Base-by-base conservation (phyloP, 92 coral and sea anemone species). In the Palythoa grandiflora region DNA sequence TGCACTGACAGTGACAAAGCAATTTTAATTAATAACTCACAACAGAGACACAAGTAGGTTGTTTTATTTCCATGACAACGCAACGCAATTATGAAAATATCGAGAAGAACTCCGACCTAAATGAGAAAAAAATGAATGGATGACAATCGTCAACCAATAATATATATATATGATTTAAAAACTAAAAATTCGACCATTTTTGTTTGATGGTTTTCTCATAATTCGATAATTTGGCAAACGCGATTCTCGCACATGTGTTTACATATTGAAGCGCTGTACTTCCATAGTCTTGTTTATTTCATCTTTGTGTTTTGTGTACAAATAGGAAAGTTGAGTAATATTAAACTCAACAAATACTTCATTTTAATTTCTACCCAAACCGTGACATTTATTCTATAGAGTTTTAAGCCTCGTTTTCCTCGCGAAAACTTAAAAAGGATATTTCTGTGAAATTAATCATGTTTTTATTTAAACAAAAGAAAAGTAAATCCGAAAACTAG, bases 41-140 rank as follows among this genome's bases (percentile, higher is more conserved):
- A 75, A 21, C 13, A 44, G 16, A 54, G 38, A 37, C 17, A 53
- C 68, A 8, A 10, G 11, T 12, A 12, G 51, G 21, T 55, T 78
- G 40, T 35, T 28, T 78, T 35, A 70, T 51, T 16, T 14, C 83
- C 51, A 51, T 78, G 48, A 48, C 83, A 78, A 78, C 83, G 53
- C 12, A 13, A 16, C 3, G 20, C 37, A 17, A 39, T 13, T 78
- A 11, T n/a, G 50, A 37, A 36, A 57, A 57, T 14, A 28, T 28
- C 35, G 17, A 28, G 6, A 68, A 11, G 54, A 52, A 5, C 81
- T 12, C 3, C n/a, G n/a, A n/a, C n/a, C 21, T 77, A 51, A 16
- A 3, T 54, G 68, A 77, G 55, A n/a, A 4, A 78, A 44, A 44
- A 44, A 1, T 44, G 0, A 44, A 4, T 44, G 50, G 50, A 1